Evolutionary conservation across 2,888 invertebrate species (phyloP), one percentile per base, ranked within the genome.

Genomic region (Mamestra brassicae): DNA sequence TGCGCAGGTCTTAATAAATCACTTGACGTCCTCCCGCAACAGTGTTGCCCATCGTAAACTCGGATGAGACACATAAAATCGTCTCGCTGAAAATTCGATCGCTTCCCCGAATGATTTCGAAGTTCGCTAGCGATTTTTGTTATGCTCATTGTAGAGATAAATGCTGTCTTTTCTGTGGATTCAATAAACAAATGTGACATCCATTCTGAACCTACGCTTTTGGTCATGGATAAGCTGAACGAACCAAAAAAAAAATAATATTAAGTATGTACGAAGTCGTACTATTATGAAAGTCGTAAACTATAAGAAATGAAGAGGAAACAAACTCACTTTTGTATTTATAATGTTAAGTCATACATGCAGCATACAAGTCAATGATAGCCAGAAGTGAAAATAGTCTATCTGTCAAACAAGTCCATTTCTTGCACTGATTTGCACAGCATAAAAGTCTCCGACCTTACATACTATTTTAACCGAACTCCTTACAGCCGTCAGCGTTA

Each of bases 71-170:
- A 88, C 87, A 86, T 90, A 90, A 93, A 94, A 93, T 94, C 92
- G 89, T 91, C 89, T 90, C 90, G 88, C 85, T 91, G 94, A 94
- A 94, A 93, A 94, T 94, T 93, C 94, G 94, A 94, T 94, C 90
- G 93, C 78, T 94, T 94, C 94, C 81, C 83, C 88, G 94, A 94
- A 94, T 89, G 88, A 86, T 89, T 90, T 92, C 88, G 86, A 89
- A 80, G 58, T 69, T 80, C 13, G 80, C 64, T 80, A 63, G 65
- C 26, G 67, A 55, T 54, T 54, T 82, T 70, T 65, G 63, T 72
- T 65, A n/a, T 42, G 42, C n/a, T 65, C 65, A 60, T 34, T n/a
- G 38, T 58, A 38, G 5, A 13, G 34, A 55, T 17, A 62, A 74
- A 57, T 54, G 4, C 36, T 17, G 47, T 52, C 4, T 13, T 36